phyloP scores from a whole-genome alignment of 2,888 invertebrate species.

The Pyrrhia umbra region DNA sequence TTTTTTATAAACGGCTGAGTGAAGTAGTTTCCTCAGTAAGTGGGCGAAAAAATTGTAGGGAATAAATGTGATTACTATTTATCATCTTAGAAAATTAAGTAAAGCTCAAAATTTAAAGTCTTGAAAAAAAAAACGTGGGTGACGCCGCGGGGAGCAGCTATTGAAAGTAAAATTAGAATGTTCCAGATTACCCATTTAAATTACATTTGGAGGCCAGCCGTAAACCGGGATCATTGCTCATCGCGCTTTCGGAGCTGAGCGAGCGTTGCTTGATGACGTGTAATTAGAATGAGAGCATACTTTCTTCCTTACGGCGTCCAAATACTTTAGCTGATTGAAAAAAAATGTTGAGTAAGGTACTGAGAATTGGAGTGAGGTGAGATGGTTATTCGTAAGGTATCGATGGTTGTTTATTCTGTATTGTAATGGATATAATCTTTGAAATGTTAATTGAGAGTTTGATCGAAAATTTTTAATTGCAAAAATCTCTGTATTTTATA shows the following conservation, averaged over 20 bases:
- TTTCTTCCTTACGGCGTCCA: constrained; percentile 36
- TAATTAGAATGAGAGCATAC: constrained; percentile 51
- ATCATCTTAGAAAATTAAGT: too few species aligned
- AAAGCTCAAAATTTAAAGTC: too few species aligned
- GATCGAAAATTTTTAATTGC: too few species aligned
- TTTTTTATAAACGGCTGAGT: too few species aligned
- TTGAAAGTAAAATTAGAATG: constrained; percentile 32
- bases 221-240: constrained; percentile 57
- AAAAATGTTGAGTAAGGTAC: constrained; percentile 40
- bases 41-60: too few species aligned
- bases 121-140: too few species aligned
- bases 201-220: constrained; percentile 53
- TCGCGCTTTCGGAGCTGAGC: constrained; percentile 30
- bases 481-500: too few species aligned
- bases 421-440: neutral
- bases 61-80: too few species aligned
- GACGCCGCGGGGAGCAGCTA: neutral
- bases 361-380: constrained; percentile 1
- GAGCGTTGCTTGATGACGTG: constrained; percentile 46
- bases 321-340: constrained; percentile 60
- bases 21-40: too few species aligned
- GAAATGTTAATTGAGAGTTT: neutral
- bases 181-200: constrained; percentile 55
- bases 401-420: neutral
- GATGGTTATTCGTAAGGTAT: neutral